Evolutionary conservation across 2,797 vertebrate genomes (phyloP), one percentile per base, ranked within the genome.

Genomic region (Xenopus petersii): DNA sequence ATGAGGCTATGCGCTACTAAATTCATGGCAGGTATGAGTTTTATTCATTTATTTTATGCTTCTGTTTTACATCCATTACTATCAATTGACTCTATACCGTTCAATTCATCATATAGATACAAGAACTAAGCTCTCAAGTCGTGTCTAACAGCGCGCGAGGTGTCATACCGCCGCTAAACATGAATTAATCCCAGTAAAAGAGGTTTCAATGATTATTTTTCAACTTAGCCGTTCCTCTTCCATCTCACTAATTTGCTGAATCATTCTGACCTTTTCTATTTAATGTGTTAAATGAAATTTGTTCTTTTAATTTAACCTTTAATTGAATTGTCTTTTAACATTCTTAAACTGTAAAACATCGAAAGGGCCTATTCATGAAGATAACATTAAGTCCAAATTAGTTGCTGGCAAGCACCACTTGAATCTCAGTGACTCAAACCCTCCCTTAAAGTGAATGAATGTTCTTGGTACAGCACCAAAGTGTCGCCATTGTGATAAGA

Each of bases 311-410:
- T n/a, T 64, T 15, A 51, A 60, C 8, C 47, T 24, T 10, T 74
- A 67, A 67, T 74, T 54, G 17, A 54, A 67, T 74, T 67, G 64
- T 51, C 21, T n/a, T 48, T 26, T 61, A 30, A 51, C 46, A 49
- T 61, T 67, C 56, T 67, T 15, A 5, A 2, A 74, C 64, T 6
- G 36, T 9, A 9, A 42, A 42, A 9, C 36, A 11, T 67, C 21
- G 13, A 1, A 36, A 59, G 10, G 42, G 10, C 16, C 55, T 49
- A 60, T 60, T 74, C 21, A 54, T 36, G 21, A 48, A 16, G 21
- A 17, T 15, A 17, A 42, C 72, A 67, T 74, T 67, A 67, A 33
- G 12, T 36, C 36, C 47, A 67, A 61, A 74, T 74, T 74, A 61
- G 56, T 60, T 49, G 56, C 64, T 67, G 64, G 56, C 11, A 51